phyloP scores from a whole-genome alignment of 2,888 invertebrate genomes.

The Schizaphis graminum region DNA sequence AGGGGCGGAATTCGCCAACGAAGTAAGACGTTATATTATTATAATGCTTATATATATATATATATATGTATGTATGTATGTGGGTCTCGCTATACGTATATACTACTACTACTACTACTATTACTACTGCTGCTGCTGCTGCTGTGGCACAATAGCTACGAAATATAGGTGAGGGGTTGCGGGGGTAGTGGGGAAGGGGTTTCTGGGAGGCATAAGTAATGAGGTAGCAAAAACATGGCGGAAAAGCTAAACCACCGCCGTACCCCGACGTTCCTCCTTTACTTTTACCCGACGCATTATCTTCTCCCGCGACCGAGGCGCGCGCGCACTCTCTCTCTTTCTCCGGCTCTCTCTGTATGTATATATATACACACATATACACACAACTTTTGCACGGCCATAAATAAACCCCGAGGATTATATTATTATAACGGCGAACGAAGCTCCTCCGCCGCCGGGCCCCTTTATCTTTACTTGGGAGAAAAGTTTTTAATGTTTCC shows the following conservation, averaged over 20 bases:
- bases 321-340: neutral
- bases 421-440: slow-evolving; percentile 52
- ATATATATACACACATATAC: neutral
- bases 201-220: slow-evolving; percentile 65
- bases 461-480: slow-evolving; percentile 63
- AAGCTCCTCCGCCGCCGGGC: slow-evolving; percentile 36
- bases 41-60: neutral
- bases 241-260: slow-evolving; percentile 62
- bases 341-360: too few relatives aligned
- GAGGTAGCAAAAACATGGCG: slow-evolving; percentile 66
- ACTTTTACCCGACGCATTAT: slow-evolving; percentile 62
- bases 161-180: neutral
- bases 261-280: slow-evolving; percentile 31
- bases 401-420: slow-evolving; percentile 65
- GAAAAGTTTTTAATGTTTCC: slow-evolving; percentile 65
- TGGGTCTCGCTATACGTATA: neutral
- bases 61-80: neutral
- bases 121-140: neutral
- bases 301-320: slow-evolving; percentile 7
- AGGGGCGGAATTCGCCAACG: slow-evolving; percentile 14
- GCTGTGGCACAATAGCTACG: slow-evolving; percentile 5
- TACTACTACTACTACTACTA: neutral
- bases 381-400: slow-evolving; percentile 59
- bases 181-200: neutral
- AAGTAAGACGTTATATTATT: slow-evolving; percentile 63